A percentile compares a stretch with the other conserved stretches of the same genome.
Evolutionary conservation across 2,888 invertebrate species (phyloP).

Genomic region (Volucella inflata): DNA sequence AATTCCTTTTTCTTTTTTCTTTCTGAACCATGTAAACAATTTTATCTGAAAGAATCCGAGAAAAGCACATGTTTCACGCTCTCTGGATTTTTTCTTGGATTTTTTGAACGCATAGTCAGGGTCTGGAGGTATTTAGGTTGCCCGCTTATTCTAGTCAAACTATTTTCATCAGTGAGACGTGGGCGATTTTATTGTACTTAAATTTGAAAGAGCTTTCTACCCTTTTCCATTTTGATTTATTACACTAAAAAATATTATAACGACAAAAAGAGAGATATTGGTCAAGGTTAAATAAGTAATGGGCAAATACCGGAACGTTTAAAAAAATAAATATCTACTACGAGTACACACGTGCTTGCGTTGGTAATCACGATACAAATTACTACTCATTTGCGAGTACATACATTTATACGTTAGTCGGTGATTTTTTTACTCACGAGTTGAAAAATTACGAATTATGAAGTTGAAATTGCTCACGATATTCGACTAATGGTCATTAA

Average conservation of each 20-base stretch:
- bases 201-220: background rate
- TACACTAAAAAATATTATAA: background rate
- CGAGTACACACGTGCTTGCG: too few relatives aligned
- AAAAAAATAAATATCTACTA: too few relatives aligned
- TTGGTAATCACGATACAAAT: too few relatives aligned
- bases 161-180: conserved; percentile 15
- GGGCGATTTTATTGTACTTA: conserved; percentile 18
- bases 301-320: too few relatives aligned
- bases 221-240: conserved; percentile 14
- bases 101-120: background rate
- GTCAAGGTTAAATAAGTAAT: conserved; percentile 13
- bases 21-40: conserved; percentile 39
- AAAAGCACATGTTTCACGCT: conserved; percentile 31
- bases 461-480: too few relatives aligned
- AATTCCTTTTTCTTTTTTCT: conserved; percentile 39
- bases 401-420: too few relatives aligned
- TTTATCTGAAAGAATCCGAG: conserved; percentile 9
- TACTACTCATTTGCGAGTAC: too few relatives aligned
- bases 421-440: too few relatives aligned
- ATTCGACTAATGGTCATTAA: too few relatives aligned
- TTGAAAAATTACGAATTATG: too few relatives aligned
- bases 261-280: background rate
- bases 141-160: background rate
- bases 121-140: background rate
- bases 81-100: conserved; percentile 2